Conservation (phyloP, 92 coral and sea anemone species). For the Zoanthus sansibaricus region DNA sequence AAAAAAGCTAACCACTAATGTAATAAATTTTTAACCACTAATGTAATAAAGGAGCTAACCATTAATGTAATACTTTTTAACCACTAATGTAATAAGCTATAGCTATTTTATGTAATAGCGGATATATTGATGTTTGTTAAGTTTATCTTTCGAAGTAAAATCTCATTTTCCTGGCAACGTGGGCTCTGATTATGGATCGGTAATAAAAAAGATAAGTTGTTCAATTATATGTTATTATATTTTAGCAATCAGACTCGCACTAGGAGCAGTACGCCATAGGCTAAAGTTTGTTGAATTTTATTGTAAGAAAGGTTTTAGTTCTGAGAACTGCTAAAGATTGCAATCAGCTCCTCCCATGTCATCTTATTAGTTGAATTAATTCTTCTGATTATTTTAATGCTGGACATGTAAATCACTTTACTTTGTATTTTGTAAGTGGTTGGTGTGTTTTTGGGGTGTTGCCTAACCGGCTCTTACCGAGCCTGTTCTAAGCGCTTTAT, state of each 20-base stretch:
- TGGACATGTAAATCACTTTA: conserved; percentile 43
- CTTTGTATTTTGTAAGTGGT: conserved; percentile 39
- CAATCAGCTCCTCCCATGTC: conserved; percentile 21
- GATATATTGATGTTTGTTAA: too few species aligned
- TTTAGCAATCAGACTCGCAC: conserved; percentile 40
- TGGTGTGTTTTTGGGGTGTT: conserved; percentile 23
- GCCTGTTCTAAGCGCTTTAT: too few species aligned
- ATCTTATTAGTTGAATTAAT: conserved; percentile 33
- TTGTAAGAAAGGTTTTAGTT: conserved; percentile 43
- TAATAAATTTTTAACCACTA: too few species aligned
- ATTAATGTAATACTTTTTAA: too few species aligned
- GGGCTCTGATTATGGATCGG: too few species aligned
- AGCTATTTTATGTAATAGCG: too few species aligned
- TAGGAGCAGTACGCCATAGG: conserved; percentile 39
- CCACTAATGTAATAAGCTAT: too few species aligned
- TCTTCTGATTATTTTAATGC: conserved; percentile 46
- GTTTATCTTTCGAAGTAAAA: too few species aligned
- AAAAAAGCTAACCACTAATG: too few species aligned
- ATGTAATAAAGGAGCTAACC: too few species aligned
- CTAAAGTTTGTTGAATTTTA: conserved; percentile 38
- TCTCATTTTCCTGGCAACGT: too few species aligned
- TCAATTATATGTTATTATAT: conserved; percentile 34
- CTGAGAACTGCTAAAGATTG: conserved; percentile 46
- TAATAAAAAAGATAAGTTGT: not conserved
- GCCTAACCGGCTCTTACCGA: not conserved